These are phyloP conservation scores for Conchocele bisecta DNA, from an alignment of 2,888 invertebrate genomes.

Conservation along the genomic window DNA sequence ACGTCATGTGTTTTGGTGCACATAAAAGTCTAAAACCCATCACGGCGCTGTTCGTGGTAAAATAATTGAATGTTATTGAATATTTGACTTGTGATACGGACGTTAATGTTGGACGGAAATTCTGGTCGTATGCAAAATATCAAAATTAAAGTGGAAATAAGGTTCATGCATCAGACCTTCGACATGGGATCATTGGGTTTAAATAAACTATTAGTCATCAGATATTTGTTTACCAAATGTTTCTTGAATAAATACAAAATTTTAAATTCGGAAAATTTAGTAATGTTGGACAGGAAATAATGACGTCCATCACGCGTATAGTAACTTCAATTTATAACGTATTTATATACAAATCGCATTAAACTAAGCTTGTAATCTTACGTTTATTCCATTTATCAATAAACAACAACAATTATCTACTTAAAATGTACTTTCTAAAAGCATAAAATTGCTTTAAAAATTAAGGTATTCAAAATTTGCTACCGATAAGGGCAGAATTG, in stretches of 20 bases:
- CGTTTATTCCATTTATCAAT: not conserved
- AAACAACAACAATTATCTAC: no score
- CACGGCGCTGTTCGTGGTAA: no score
- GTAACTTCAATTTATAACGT: not conserved
- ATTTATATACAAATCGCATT: not conserved
- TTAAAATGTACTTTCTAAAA: no score
- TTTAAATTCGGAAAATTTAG: not conserved
- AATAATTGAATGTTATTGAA: not conserved
- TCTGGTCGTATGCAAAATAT: not conserved
- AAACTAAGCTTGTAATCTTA: not conserved
- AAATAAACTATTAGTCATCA: no score
- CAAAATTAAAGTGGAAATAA: not conserved
- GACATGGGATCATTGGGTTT: no score
- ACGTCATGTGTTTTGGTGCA: no score
- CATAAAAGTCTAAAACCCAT: no score
- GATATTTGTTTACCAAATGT: not conserved
- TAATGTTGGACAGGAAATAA: slow-evolving; percentile 1
- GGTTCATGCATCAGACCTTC: not conserved
- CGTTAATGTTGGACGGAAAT: slow-evolving; percentile 4
- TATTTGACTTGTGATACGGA: not conserved
- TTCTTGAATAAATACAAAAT: not conserved
- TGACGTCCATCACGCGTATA: slow-evolving; percentile 1
- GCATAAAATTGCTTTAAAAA: no score
- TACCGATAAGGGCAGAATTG: no score
- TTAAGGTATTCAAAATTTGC: no score